A percentile compares a stretch with the other conserved stretches of the same genome.
These are phyloP conservation scores for Latrodectus geometricus DNA, from an alignment of 1,140 invertebrate species.

Conservation along the genomic window DNA sequence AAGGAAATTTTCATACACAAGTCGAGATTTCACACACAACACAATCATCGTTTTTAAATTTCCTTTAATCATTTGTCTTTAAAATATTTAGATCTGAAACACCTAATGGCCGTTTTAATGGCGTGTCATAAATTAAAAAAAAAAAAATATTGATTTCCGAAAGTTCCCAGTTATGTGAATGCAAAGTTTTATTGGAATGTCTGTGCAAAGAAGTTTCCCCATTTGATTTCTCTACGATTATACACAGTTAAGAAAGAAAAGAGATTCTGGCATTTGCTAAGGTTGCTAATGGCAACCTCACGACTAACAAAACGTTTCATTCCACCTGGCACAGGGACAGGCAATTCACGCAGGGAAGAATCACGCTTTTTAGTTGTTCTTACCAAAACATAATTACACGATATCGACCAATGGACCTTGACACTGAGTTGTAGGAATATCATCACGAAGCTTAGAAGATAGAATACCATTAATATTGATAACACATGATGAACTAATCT, in stretches of 20 bases:
- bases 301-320: conserved; percentile 26
- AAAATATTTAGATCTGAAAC: no score
- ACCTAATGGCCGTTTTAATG: no score
- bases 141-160: no score
- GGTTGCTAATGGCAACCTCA: conserved; percentile 53
- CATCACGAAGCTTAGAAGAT: not conserved
- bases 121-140: no score
- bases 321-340: conserved; percentile 10
- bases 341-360: conserved; percentile 13
- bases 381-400: conserved; percentile 7
- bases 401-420: conserved; percentile 39
- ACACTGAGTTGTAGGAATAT: conserved; percentile 13
- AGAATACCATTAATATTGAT: not conserved
- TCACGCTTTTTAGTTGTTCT: conserved; percentile 15
- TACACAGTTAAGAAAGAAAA: not conserved
- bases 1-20: no score
- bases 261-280: not conserved
- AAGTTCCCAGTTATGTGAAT: no score
- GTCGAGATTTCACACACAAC: no score
- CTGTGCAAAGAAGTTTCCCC: no score
- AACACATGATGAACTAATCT: not conserved
- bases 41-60: no score
- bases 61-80: no score
- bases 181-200: no score
- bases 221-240: no score